phyloP scores from a whole-genome alignment of 1,140 invertebrate genomes.

The Pogonognathellus flavescens region DNA sequence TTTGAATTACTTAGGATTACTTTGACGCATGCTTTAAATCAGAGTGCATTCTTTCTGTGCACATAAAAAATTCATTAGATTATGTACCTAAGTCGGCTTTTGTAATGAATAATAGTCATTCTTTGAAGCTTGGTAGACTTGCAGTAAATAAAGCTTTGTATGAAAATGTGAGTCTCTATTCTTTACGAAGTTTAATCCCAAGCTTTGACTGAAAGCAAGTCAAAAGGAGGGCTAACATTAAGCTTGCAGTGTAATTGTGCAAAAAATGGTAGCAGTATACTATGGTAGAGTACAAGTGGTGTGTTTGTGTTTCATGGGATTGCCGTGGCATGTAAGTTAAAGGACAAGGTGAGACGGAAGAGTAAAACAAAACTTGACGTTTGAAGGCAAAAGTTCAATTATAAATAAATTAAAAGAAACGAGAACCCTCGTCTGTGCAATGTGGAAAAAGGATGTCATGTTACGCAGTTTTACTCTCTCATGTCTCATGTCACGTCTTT shows the following conservation, averaged over 20 bases:
- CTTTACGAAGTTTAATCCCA: neutral
- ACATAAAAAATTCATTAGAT: too few relatives aligned
- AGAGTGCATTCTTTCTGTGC: too few relatives aligned
- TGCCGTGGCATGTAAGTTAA: neutral
- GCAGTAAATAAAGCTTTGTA: too few relatives aligned
- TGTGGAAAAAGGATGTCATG: conserved; percentile 11
- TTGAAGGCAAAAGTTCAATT: conserved; percentile 45
- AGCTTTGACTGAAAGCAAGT: neutral
- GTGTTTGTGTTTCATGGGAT: neutral
- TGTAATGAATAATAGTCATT: too few relatives aligned
- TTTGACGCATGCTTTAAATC: too few relatives aligned
- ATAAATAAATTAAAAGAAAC: conserved; percentile 29
- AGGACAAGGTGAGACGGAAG: conserved; percentile 32
- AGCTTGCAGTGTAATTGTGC: too few relatives aligned
- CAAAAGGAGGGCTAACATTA: neutral
- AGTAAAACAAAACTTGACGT: conserved; percentile 30
- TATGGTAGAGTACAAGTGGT: too few relatives aligned
- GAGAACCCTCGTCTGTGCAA: conserved; percentile 5
- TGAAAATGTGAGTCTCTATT: neutral
- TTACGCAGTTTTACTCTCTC: neutral
- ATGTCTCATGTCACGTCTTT: neutral
- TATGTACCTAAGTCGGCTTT: too few relatives aligned
- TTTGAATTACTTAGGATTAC: too few relatives aligned
- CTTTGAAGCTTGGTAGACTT: too few relatives aligned
- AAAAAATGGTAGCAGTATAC: too few relatives aligned